Evolutionary conservation across 1,140 invertebrate genomes (phyloP).

Genomic region (Leptinotarsa defecta): DNA sequence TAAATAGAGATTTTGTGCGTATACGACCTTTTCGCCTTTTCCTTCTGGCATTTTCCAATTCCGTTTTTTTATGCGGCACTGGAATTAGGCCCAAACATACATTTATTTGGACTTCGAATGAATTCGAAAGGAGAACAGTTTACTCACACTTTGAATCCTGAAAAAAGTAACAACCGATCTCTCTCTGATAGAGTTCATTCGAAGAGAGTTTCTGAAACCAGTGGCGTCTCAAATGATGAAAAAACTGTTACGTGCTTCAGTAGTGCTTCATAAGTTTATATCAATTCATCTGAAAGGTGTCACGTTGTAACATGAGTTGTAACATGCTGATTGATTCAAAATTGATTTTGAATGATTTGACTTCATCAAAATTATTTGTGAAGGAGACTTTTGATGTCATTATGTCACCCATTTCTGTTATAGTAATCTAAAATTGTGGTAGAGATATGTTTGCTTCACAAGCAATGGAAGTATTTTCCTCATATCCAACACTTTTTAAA

Average conservation of each 20-base stretch:
- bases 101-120: neutral
- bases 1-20: neutral
- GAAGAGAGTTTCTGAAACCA: neutral
- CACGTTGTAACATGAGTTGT: too few relatives aligned
- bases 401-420: too few relatives aligned
- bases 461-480: too few relatives aligned
- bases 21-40: neutral
- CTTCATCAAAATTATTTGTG: too few relatives aligned
- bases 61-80: neutral
- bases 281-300: too few relatives aligned
- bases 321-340: too few relatives aligned
- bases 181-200: neutral
- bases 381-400: too few relatives aligned
- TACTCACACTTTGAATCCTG: neutral
- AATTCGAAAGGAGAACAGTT: neutral
- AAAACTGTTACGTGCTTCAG: neutral
- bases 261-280: too few relatives aligned
- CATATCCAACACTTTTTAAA: too few relatives aligned
- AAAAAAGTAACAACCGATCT: neutral
- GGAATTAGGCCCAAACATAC: neutral
- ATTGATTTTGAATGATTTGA: too few relatives aligned
- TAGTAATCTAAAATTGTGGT: too few relatives aligned
- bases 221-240: neutral
- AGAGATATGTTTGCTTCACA: too few relatives aligned
- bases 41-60: neutral